Base-by-base conservation (phyloP, 2,888 invertebrate genomes). In the Ctena decussata region DNA sequence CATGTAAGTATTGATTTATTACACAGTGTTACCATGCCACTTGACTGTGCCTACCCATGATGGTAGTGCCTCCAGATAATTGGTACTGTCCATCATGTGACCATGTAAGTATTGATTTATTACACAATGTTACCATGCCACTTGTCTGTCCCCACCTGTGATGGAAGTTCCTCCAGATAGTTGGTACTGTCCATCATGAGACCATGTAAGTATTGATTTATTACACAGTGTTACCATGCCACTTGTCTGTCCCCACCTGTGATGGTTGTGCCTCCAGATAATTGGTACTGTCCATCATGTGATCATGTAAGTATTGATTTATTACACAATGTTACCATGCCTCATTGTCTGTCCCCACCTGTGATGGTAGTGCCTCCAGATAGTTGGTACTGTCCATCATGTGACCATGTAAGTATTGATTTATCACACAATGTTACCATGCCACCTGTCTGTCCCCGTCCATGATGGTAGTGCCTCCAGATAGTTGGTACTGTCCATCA, bases 11-110 rank as follows among this genome's bases (percentile, higher is more conserved):
- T 18, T 11, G 5, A 3, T 15, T 49, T 49, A 21, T 21, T 21
- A 49, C 3, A 8, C 49, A 49, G n/a, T 49, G 49, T 49, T 49
- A 65, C 24, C 65, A 65, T 35, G 65, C 65, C 18, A 65, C 70
- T 15, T 86, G 85, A 60, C 39, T 86, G 21, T 70, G 39, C 37
- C 85, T 82, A 6, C 85, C 85, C 8, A 32, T 82, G 30, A 73
- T 77, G 15, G 3, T 80, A 3, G 77, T 82, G 37, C 85, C 85
- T 18, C 35, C 44, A 30, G 82, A 80, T 39, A 74, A 80, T 24
- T 86, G 85, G 85, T 82, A 73, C 30, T 86, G 85, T 80, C 82
- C 82, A 27, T 69, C 35, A 6, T 86, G 85, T 82, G 77, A 85
- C 65, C 85, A 85, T 82, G 82, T 85, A 46, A 79, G 85, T 85